These are phyloP conservation scores for Ophion costatus DNA, from an alignment of 2,888 invertebrate genomes.

Conservation along the genomic window DNA sequence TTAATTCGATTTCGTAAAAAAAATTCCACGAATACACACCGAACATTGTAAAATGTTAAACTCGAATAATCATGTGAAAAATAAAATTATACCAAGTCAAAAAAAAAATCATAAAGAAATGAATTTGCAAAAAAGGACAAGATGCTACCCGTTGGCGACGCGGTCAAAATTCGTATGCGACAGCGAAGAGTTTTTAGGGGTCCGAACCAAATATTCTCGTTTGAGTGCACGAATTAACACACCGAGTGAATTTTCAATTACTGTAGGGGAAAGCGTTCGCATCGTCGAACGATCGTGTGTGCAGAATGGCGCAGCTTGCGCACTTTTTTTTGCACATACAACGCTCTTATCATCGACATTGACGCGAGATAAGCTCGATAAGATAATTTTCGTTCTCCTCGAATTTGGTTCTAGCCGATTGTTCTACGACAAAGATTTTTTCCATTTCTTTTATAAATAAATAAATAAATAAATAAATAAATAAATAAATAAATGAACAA, in stretches of 20 bases:
- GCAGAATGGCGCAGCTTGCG: slow-evolving; percentile 25
- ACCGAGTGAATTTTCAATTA: not conserved
- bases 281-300: not conserved
- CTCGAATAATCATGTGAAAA: too few species aligned
- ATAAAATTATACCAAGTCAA: too few species aligned
- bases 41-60: too few species aligned
- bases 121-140: too few species aligned
- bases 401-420: not conserved
- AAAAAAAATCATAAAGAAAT: too few species aligned
- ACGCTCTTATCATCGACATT: slow-evolving; percentile 53
- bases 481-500: not conserved
- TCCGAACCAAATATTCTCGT: not conserved
- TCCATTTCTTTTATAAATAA: not conserved
- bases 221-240: not conserved
- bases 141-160: too few species aligned
- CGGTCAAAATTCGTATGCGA: too few species aligned
- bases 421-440: not conserved
- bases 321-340: slow-evolving; percentile 27
- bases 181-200: too few species aligned
- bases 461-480: not conserved
- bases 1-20: too few species aligned
- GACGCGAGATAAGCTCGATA: slow-evolving; percentile 58
- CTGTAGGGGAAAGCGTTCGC: not conserved
- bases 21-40: too few species aligned
- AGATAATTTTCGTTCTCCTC: slow-evolving; percentile 54